These are phyloP conservation scores for Galleria mellonella DNA, from an alignment of 1,140 invertebrate genomes.

Conservation along the genomic window DNA sequence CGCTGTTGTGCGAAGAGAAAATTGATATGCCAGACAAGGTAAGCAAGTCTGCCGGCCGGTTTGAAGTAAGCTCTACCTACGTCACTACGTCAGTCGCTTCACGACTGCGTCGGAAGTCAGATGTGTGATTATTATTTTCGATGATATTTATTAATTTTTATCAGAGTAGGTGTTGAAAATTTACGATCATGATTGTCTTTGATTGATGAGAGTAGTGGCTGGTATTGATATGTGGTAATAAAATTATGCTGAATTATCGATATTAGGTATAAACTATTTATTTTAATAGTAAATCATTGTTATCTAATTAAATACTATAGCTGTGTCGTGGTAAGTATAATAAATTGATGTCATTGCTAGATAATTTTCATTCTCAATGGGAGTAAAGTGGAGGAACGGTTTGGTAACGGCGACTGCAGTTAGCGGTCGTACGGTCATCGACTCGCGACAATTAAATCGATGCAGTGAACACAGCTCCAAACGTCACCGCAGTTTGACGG, in stretches of 20 bases:
- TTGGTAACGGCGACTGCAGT: constrained; percentile 14
- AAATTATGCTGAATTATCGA: no score
- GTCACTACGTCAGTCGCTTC: constrained; percentile 21
- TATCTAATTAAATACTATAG: no score
- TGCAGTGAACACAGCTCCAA: constrained; percentile 20
- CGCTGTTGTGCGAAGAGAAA: constrained; percentile 41
- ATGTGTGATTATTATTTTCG: not conserved
- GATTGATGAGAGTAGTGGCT: no score
- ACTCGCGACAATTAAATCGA: constrained; percentile 54
- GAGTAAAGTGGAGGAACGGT: not conserved
- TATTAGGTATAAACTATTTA: no score
- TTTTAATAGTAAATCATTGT: no score
- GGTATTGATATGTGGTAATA: no score
- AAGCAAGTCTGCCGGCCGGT: constrained; percentile 39
- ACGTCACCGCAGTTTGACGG: constrained; percentile 3
- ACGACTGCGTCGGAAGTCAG: constrained; percentile 11
- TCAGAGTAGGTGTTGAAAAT: no score
- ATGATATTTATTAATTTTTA: no score
- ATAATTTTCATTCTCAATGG: no score
- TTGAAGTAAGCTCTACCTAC: not conserved
- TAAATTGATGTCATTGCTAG: no score
- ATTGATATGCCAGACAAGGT: constrained; percentile 58
- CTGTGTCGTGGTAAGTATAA: no score
- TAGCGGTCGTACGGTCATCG: constrained; percentile 51
- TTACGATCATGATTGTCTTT: no score